phyloP scores from a whole-genome alignment of 37 sponge, comb jelly and placozoan species.

The Diacarnus erythraeanus region DNA sequence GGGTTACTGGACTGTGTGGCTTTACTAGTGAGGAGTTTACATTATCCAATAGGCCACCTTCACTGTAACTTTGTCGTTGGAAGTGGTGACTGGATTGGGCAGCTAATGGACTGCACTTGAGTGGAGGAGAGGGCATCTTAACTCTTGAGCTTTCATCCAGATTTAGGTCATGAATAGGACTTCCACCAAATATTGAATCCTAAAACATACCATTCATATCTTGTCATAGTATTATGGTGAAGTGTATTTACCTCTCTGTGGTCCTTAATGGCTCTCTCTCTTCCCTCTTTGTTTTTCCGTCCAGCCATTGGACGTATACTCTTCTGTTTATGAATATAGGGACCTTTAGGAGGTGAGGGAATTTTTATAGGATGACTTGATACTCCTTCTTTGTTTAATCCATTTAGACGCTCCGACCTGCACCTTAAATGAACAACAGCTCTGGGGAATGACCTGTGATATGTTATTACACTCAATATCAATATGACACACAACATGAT shows the following conservation, averaged over 20 bases:
- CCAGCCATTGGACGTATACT: constrained; percentile 70
- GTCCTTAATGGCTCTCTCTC: constrained; percentile 64
- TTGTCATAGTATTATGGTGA: too few species aligned
- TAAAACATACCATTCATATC: too few species aligned
- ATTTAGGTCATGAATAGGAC: constrained; percentile 4
- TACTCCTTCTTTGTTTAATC: background rate
- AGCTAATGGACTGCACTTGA: too few species aligned
- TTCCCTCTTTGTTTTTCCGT: constrained; percentile 66
- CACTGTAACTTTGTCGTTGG: too few species aligned
- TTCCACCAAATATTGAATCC: constrained; percentile 78
- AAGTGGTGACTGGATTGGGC: background rate
- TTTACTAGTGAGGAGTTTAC: too few species aligned
- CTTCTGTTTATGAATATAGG: background rate
- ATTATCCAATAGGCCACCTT: too few species aligned
- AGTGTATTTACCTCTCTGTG: constrained; percentile 52
- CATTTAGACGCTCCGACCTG: background rate
- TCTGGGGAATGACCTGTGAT: background rate
- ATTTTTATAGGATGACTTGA: background rate
- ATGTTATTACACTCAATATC: background rate
- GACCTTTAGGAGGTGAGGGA: background rate
- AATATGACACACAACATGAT: too few species aligned
- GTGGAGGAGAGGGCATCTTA: background rate
- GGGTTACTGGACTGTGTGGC: too few species aligned
- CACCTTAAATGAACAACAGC: background rate
- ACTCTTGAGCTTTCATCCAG: background rate